Evolutionary conservation across 1,140 invertebrate species (phyloP).

Genomic region (Cotesia vestalis): DNA sequence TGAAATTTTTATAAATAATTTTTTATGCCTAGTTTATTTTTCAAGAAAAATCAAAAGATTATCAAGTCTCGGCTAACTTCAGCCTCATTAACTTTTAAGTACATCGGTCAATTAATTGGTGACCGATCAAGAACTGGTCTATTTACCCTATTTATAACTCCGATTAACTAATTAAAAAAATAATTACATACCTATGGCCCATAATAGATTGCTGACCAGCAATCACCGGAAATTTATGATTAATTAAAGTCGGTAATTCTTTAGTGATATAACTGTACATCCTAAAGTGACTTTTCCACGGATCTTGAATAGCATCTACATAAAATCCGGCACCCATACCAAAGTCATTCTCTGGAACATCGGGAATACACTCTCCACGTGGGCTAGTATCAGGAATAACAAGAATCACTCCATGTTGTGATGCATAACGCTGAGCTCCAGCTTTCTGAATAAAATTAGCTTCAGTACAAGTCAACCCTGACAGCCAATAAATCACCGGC

Average conservation of each 20-base stretch:
- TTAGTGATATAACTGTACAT: constrained; percentile 97
- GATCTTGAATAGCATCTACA: constrained; percentile 88
- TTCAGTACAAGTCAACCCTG: constrained; percentile 94
- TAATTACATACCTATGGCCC: constrained; percentile 77
- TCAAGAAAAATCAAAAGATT: too few relatives aligned
- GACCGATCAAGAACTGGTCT: too few relatives aligned
- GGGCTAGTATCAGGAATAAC: constrained; percentile 97
- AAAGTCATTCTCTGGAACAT: constrained; percentile 95
- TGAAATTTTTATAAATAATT: too few relatives aligned
- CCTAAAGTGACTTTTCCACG: constrained; percentile 93
- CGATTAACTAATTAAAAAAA: background rate
- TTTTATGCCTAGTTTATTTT: too few relatives aligned
- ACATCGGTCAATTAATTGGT: too few relatives aligned
- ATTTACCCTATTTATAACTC: background rate
- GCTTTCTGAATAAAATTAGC: constrained; percentile 97
- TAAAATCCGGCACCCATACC: constrained; percentile 97
- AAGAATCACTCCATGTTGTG: constrained; percentile 83
- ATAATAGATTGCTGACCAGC: constrained; percentile 78
- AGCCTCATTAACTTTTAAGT: too few relatives aligned
- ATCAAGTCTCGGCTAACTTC: too few relatives aligned
- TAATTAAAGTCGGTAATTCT: constrained; percentile 85
- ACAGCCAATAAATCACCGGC: constrained; percentile 93
- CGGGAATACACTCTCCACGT: constrained; percentile 85
- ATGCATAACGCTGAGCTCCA: constrained; percentile 88
- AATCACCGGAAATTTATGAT: constrained; percentile 75